Evolutionary conservation across 2,113 vertebrate species (phyloP).

Genomic region (Seriola aureovittata): DNA sequence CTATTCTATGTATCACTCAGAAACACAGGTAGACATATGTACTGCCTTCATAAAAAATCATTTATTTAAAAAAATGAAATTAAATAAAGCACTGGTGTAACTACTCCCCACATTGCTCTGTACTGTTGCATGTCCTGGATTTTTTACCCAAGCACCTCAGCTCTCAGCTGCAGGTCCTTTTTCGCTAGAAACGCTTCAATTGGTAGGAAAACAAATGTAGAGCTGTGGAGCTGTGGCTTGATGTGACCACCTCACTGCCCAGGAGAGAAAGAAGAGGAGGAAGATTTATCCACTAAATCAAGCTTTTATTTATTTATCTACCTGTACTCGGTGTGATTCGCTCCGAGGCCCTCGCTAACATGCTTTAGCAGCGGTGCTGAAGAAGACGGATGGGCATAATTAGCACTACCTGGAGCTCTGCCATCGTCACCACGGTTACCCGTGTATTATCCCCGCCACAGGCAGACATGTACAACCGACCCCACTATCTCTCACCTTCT

Average conservation of each 20-base stretch:
- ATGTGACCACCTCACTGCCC: background rate
- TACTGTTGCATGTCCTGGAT: background rate
- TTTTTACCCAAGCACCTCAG: background rate
- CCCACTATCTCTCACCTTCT: background rate
- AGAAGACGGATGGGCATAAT: slow-evolving; percentile 66
- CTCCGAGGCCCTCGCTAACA: slow-evolving; percentile 35
- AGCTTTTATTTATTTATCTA: slow-evolving; percentile 61
- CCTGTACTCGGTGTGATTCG: slow-evolving; percentile 20
- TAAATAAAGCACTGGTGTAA: no score
- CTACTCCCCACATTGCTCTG: background rate
- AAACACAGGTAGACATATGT: no score
- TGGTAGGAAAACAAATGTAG: background rate
- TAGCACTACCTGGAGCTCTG: slow-evolving; percentile 62
- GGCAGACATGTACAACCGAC: background rate
- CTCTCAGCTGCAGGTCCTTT: background rate
- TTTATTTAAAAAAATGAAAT: no score
- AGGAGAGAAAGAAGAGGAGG: slow-evolving; percentile 12
- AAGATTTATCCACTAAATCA: slow-evolving; percentile 45
- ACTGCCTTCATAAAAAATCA: no score
- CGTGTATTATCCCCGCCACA: background rate
- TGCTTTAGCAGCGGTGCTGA: slow-evolving; percentile 48
- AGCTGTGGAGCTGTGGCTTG: background rate
- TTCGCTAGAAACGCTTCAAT: background rate
- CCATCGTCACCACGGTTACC: slow-evolving; percentile 22
- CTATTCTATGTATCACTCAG: no score